Evolutionary conservation across 2,113 vertebrate species (phyloP).

Genomic region (Marmota monax): DNA sequence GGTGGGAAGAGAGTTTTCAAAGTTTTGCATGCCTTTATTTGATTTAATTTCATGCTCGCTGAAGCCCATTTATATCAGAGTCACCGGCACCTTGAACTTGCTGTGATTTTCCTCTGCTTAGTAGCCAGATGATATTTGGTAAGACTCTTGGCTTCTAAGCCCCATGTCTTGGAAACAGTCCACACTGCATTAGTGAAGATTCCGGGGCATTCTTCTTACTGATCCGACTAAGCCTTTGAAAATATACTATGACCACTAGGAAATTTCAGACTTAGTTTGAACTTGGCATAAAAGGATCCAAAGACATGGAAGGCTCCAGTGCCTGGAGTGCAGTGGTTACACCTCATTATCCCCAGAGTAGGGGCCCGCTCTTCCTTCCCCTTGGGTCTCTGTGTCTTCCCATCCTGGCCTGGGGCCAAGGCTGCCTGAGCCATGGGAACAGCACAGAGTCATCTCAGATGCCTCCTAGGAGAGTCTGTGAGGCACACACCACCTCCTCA

Average conservation of each 20-base stretch:
- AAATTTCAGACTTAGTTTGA: slow-evolving; percentile 61
- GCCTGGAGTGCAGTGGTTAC: slow-evolving; percentile 14
- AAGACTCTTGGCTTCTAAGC: slow-evolving; percentile 74
- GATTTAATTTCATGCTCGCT: slow-evolving; percentile 80
- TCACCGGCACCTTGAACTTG: slow-evolving; percentile 76
- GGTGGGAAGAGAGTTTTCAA: slow-evolving; percentile 68
- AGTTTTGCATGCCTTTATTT: slow-evolving; percentile 73
- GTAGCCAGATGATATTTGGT: slow-evolving; percentile 67
- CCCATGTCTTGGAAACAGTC: slow-evolving; percentile 71
- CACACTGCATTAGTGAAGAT: slow-evolving; percentile 62
- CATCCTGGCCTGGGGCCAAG: neutral
- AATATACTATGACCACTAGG: slow-evolving; percentile 62
- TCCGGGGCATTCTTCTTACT: slow-evolving; percentile 62
- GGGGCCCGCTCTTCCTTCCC: neutral
- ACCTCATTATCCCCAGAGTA: slow-evolving; percentile 31
- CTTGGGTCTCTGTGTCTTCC: neutral
- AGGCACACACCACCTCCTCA: neutral
- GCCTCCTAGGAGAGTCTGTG: neutral
- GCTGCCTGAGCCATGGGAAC: neutral
- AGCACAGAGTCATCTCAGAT: neutral
- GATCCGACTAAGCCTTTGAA: slow-evolving; percentile 73
- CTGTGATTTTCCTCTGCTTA: slow-evolving; percentile 66
- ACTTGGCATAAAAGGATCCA: slow-evolving; percentile 53
- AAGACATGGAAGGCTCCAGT: slow-evolving; percentile 45
- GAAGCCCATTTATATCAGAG: slow-evolving; percentile 72